Evolutionary conservation across 2,888 invertebrate species (phyloP), one percentile per base, ranked within the genome.

Genomic region (Mesochorus sp.): DNA sequence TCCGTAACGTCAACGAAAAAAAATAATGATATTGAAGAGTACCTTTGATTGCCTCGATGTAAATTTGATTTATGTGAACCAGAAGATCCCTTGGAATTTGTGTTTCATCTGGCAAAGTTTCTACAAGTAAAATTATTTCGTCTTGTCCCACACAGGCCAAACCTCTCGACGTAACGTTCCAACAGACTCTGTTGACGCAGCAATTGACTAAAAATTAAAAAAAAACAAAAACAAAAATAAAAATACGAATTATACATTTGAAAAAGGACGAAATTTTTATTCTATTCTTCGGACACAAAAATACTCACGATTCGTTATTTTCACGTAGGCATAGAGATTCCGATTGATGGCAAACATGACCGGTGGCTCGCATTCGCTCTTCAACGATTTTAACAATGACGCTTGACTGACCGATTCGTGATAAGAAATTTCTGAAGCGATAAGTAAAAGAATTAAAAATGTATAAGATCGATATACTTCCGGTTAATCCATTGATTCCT

Each of bases 131-230:
- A 51, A 96, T 93, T 17, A 97, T 92, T 91, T 97, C 97, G 87
- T 97, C 96, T 88, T 96, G 97, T 1, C 96, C 96, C 14, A 96
- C 96, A 73, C 94, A 94, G 75, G 94, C 94, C 89, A 97, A 92
- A 10, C 97, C 97, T 82, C 93, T 92, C 0, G 96, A 95, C 19
- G 95, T 94, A 84, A 96, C 95, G 88, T 95, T 95, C 94, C 97
- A 96, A 76, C 95, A 95, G 77, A 92, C 92, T 83, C 94, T 94
- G 85, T 95, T 94, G 79, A 95, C 93, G 88, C 95, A 95, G 87
- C 96, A 96, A 85, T 94, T 94, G 92, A 96, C 96, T 95, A 87
- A 31, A 92, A 91, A 74, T 67, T 28, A 72, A 75, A 71, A 79
- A 2, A 5, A 62, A 14, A 53, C 5, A 28, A 21, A 49, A 2